Evolutionary conservation across 2,797 vertebrate species (phyloP), one percentile per base, ranked within the genome.

Genomic region (Molossus alvarezi): DNA sequence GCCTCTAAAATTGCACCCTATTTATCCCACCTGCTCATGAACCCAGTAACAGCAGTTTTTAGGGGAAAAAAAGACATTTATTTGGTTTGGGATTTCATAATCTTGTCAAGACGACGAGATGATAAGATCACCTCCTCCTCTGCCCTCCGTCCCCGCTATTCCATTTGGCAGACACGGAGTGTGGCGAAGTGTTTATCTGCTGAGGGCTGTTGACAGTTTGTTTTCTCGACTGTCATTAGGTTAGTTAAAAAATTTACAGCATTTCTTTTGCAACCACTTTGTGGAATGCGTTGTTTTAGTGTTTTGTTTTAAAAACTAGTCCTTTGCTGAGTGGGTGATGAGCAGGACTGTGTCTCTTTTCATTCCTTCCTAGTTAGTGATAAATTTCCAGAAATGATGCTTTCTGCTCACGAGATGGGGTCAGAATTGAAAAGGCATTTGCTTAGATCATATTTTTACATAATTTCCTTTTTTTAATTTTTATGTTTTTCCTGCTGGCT

Each of bases 401-500:
- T 86, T 64, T 15, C 82, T 97, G 33, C 77, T 96, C 20, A 84
- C 20, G 20, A 17, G 60, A 92, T 88, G 27, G 71, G 4, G 33
- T 90, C n/a, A 85, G 51, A 97, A 82, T 86, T 83, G 82, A 64
- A 90, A 90, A 98, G 83, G 27, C 27, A 11, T 88, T 96, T 93
- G 29, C 82, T 76, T 87, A 51, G 80, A 45, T 93, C 75, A 97
- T 95, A 94, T 96, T 97, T 96, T 97, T 96, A 53, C 83, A 76
- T 97, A 25, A 55, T 95, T 97, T 97, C 73, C 79, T 45, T 76
- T 79, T 97, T 73, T 97, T 90, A 73, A 65, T 95, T 95, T 96
- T 96, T 69, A 69, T 64, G 87, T 96, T 96, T 95, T 97, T 98
- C 41, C 82, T 97, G 51, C 45, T 96, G 77, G 45, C 95, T 94